Evolutionary conservation across 2,797 vertebrate genomes (phyloP), one percentile per base, ranked within the genome.

Genomic region (Rhynchonycteris naso): DNA sequence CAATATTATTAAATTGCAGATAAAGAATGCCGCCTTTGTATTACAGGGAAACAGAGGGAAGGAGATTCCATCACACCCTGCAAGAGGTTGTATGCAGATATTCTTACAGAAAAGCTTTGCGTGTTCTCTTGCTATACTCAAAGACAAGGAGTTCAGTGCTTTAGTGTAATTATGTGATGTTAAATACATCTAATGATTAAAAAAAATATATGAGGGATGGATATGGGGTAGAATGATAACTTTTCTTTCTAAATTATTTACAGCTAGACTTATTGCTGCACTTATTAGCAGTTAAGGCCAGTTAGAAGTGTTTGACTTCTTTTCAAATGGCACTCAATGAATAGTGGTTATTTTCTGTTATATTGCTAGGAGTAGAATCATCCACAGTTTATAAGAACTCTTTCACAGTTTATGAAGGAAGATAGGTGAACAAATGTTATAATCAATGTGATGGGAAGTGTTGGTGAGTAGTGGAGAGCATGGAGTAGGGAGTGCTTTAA

Each of bases 151-250:
- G 7, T 58, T 88, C 43, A 89, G 24, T 89, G 56, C 30, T 58
- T 84, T 72, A 65, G 35, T 63, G 30, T 19, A 88, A 66, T 7
- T 13, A 58, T 35, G 47, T 84, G 43, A 82, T 47, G 28, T 4
- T 63, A 43, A 91, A 47, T 54, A 84, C 61, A 79, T 82, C 54
- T 88, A 91, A 68, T 54, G 88, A 76, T 79, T 76, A 33, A 87
- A 93, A 74, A 75, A 87, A 15, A 50, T 65, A 52, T 22, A 61
- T 24, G 22, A 54, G 33, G 19, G 30, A 54, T 56, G 33, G 26
- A 63, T 4, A 54, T 78, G 14, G 59, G 5, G 5, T 68, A 56
- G 38, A 33, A 72, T 18, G 50, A 21, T 18, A n/a, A 15, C 56
- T 56, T 56, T 79, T 88, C 28, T 71, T 69, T 69, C 19, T 5